Conservation (phyloP, 2,113 vertebrate species). For the Eptatretus burgeri region DNA sequence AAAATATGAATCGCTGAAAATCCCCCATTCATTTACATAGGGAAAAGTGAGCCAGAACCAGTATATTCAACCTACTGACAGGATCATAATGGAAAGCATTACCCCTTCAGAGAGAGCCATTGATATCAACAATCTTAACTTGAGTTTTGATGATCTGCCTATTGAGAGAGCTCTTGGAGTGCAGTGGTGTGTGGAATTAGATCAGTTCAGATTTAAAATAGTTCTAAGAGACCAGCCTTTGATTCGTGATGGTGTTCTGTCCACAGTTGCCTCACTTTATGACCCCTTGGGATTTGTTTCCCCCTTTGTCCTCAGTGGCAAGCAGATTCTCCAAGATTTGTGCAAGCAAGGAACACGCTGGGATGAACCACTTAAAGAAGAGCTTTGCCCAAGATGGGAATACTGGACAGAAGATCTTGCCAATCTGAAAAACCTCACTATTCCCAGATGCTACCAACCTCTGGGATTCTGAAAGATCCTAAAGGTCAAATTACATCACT, state of each 20-base stretch:
- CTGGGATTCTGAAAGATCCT: too few species aligned
- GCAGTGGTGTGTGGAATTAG: slow-evolving; percentile 9
- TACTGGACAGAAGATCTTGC: too few species aligned
- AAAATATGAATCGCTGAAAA: too few species aligned
- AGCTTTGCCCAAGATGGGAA: too few species aligned
- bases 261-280: slow-evolving; percentile 7
- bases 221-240: not conserved
- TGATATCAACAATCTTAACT: too few species aligned
- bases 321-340: slow-evolving; percentile 8
- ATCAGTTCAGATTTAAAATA: slow-evolving; percentile 6
- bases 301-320: slow-evolving; percentile 5
- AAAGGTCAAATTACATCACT: too few species aligned
- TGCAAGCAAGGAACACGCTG: not conserved
- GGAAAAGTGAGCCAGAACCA: too few species aligned
- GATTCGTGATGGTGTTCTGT: slow-evolving; percentile 8
- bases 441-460: too few species aligned
- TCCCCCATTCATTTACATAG: too few species aligned
- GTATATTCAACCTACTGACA: too few species aligned
- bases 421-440: too few species aligned
- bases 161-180: slow-evolving; percentile 8
- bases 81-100: slow-evolving; percentile 5
- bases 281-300: slow-evolving; percentile 9
- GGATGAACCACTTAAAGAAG: too few species aligned
- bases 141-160: not conserved
- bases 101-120: not conserved